Base-by-base conservation (phyloP, 2,888 invertebrate genomes). In the Hirtodrosophila alboralis region DNA sequence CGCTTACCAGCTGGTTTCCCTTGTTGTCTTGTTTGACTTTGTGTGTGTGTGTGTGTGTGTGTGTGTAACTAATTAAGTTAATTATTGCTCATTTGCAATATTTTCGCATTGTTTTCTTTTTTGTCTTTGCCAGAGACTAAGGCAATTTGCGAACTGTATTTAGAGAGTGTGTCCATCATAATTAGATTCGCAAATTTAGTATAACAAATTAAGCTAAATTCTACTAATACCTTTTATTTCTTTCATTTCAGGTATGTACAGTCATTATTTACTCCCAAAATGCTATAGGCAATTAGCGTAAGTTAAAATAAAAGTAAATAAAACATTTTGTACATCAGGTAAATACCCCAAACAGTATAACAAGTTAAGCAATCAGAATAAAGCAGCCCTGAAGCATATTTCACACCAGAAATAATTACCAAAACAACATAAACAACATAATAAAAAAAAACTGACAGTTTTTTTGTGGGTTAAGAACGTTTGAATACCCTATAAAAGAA, bases 371-470 rank as follows among this genome's bases (percentile, higher is more conserved):
- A 52, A 76, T 77, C 78, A 51, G 45, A 43, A 36, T 73, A 56
- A 73, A 30, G 58, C 69, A 51, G 44, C 63, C 78, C 59, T 10
- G 41, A 33, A 68, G 73, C 73, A 77, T 74, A 77, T 60, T 74
- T 74, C 73, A 74, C 78, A 74, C 78, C 69, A 56, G 56, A 62
- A 63, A 74, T 74, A 74, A 74, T 77, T 77, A 74, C 74, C 40
- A 59, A 68, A 58, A 57, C 49, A 69, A 51, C 62, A 68, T 52
- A 60, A 69, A 54, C 49, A 45, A 47, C 40, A 44, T 31, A 26
- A 23, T 53, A 31, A 26, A 45, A 38, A 57, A 44, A 9, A 9
- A 13, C 16, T 23, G 4, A 31, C 1, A 27, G 12, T 12, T 12
- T 8, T 14, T 4, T 2, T 1, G n/a, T 7, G 4, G 7, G 1